Evolutionary conservation across 2,797 vertebrate species (phyloP), one percentile per base, ranked within the genome.

Genomic region (Poecilia velifera): DNA sequence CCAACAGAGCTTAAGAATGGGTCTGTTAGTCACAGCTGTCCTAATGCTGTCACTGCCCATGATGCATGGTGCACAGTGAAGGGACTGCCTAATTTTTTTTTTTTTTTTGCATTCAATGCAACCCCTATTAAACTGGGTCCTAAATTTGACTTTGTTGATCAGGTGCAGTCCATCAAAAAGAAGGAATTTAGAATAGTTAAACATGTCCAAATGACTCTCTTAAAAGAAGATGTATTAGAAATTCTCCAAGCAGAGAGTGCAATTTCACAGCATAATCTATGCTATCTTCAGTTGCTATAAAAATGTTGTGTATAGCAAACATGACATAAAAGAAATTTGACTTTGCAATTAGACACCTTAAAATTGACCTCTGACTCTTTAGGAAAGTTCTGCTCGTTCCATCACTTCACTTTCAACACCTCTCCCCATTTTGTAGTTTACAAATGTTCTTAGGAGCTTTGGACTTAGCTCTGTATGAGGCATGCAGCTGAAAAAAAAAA

Each of bases 1-100:
- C 90, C 89, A 93, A 82, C 84, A 77, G 85, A 89, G 86, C 74
- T 88, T 79, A 86, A 87, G 89, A 76, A 3, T 88, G 90, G 87
- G 82, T 76, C 88, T 82, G 87, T 93, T 94, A 94, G 90, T 91
- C 91, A 90, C 91, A 94, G 92, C 89, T 91, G 92, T 88, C 88
- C 89, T 92, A 93, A 91, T 89, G 89, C 85, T 90, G 90, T 76
- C 73, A 88, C 87, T 90, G 88, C 82, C 87, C 84, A 20, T 53
- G 34, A n/a, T 45, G 25, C 39, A 70, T 43, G 22, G 25, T 43
- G 4, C 66, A 45, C 4, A 43, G 41, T 43, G 66, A 43, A 70
- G 66, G 39, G 25, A 71, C 43, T 28, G 13, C 41, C 68, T 71
- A 46, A 28, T 8, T 34, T 34, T 46, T 31, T 31, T 31, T 31